Evolutionary conservation across 2,113 vertebrate genomes (phyloP).

Genomic region (Acinonyx jubatus): DNA sequence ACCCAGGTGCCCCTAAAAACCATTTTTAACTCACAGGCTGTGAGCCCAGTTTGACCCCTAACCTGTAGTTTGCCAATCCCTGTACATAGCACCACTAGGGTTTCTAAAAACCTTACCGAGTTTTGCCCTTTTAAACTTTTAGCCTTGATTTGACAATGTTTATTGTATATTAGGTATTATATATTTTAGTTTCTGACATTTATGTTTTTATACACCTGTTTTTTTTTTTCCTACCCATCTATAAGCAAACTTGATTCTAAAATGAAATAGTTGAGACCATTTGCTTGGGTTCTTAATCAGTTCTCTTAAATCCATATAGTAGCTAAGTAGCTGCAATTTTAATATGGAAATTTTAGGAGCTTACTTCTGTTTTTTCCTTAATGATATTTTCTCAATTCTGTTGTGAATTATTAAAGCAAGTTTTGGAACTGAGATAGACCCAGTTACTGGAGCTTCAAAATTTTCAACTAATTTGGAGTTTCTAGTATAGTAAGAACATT

Average conservation of each 20-base stretch:
- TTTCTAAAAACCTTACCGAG: neutral
- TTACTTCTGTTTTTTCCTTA: conserved; percentile 11
- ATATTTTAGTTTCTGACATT: neutral
- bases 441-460: neutral
- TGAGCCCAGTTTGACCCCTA: neutral
- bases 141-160: neutral
- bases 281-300: neutral
- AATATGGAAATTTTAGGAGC: neutral
- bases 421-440: conserved; percentile 1
- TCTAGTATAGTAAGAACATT: neutral
- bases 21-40: neutral
- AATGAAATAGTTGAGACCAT: neutral
- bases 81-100: neutral
- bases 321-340: neutral
- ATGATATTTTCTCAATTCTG: neutral
- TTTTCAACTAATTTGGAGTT: neutral
- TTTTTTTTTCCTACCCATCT: neutral
- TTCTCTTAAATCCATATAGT: neutral
- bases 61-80: neutral
- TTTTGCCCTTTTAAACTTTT: neutral
- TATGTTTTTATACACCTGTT: neutral
- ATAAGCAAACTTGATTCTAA: neutral
- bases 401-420: neutral
- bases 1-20: neutral
- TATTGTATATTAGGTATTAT: neutral